Base-by-base conservation (phyloP, 1,140 invertebrate genomes). In the Drosophila ogumai region DNA sequence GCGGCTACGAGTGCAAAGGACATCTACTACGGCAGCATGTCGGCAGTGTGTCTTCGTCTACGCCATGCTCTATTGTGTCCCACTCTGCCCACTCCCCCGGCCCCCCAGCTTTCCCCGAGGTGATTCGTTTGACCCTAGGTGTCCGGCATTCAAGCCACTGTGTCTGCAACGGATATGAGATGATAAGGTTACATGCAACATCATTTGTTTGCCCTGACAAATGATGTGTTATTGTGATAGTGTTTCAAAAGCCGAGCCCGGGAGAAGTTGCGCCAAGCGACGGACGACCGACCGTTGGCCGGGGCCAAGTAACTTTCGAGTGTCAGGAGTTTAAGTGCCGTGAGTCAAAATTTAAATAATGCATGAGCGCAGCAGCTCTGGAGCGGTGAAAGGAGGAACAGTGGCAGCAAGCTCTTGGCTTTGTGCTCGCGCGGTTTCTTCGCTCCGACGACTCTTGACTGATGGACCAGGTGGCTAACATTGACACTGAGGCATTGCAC, bases 161-260 rank as follows among this genome's bases (percentile, higher is more conserved):
- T 50, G 85, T 90, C 81, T 90, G 81, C 78, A 73, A 68, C 85
- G 85, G 85, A 90, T 90, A 81, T 81, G 78, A 90, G 85, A 90
- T 90, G 85, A 90, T 90, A 90, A 90, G 85, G 86, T 90, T 90
- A 85, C 81, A 85, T 90, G 86, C 86, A 90, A 90, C 85, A 85
- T 90, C 85, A 85, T 90, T 90, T 90, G 85, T 90, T 87, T 86
- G 78, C 85, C 49, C 71, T 85, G 85, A 90, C 85, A 90, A 90
- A 90, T 90, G 85, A 88, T 88, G 81, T 82, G 84, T 77, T 88
- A 84, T 88, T 88, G 85, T 90, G 85, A 90, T 90, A 84, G 67
- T 84, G 80, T 75, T 82, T 57, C 65, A 50, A 77, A 60, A 66
- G 68, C 64, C 36, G 49, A 31, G 28, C 12, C 22, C 5, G 22